Percentiles rank a stretch among this genome's conserved stretches.
Evolutionary conservation across 2,888 invertebrate species (phyloP).

Genomic region (Drosophila percnosoma): DNA sequence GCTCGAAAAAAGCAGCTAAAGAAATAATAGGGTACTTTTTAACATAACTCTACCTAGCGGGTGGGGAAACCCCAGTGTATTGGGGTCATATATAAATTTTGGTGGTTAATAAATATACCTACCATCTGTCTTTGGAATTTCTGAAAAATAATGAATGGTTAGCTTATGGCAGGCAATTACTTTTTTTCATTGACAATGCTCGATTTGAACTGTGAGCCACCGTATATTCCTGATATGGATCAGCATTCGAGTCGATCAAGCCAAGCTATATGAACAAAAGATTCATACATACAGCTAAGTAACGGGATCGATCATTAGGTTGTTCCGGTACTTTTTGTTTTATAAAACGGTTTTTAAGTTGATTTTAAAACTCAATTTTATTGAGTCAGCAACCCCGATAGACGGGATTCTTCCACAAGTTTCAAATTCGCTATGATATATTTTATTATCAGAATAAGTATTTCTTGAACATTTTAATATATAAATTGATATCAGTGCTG

Average conservation of each 20-base stretch:
- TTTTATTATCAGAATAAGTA: constrained; percentile 33
- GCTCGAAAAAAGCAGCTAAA: too few relatives aligned
- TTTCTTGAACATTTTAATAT: constrained; percentile 32
- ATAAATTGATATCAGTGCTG: constrained; percentile 47
- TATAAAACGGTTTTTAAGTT: background rate
- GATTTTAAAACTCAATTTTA: background rate
- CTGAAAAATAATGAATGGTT: too few relatives aligned
- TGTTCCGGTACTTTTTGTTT: background rate
- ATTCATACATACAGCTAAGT: too few relatives aligned
- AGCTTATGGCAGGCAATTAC: too few relatives aligned
- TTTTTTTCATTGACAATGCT: too few relatives aligned
- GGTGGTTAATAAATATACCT: too few relatives aligned
- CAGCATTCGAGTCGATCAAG: background rate
- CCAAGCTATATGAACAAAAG: background rate
- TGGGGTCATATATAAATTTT: too few relatives aligned
- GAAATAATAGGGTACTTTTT: too few relatives aligned
- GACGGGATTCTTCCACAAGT: constrained; percentile 1
- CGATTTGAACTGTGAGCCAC: too few relatives aligned
- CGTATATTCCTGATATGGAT: background rate
- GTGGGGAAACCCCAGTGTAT: too few relatives aligned
- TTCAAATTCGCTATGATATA: constrained; percentile 30
- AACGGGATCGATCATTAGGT: background rate
- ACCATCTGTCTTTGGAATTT: too few relatives aligned
- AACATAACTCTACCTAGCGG: too few relatives aligned
- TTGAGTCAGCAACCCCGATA: background rate